Evolutionary conservation across 1,140 invertebrate genomes (phyloP).

Genomic region (Neuroterus valhalla): DNA sequence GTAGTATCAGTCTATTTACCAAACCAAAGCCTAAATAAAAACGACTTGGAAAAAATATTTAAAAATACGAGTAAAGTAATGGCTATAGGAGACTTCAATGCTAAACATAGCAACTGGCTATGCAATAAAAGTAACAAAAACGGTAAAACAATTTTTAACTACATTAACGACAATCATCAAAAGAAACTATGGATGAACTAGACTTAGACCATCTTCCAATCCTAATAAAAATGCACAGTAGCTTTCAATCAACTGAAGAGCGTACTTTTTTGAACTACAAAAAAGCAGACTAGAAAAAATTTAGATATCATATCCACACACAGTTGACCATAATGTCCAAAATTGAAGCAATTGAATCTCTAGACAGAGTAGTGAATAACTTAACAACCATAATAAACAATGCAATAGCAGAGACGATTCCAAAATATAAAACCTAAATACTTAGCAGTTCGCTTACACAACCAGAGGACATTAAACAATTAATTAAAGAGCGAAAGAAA

Average conservation of each 20-base stretch:
- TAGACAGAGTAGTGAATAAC: too few relatives aligned
- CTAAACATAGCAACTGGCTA: slow-evolving; percentile 27
- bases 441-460: too few relatives aligned
- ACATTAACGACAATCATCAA: neutral
- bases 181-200: slow-evolving; percentile 29
- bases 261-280: neutral
- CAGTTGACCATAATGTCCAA: neutral
- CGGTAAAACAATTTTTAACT: slow-evolving; percentile 29
- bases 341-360: too few relatives aligned
- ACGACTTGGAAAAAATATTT: slow-evolving; percentile 32
- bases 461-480: too few relatives aligned
- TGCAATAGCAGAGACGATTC: too few relatives aligned
- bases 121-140: slow-evolving; percentile 25
- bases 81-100: slow-evolving; percentile 34
- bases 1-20: slow-evolving; percentile 23
- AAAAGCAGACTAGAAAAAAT: neutral
- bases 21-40: slow-evolving; percentile 9
- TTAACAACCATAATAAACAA: too few relatives aligned
- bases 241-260: neutral
- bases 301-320: neutral
- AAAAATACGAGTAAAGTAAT: slow-evolving; percentile 10
- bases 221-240: neutral
- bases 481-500: too few relatives aligned
- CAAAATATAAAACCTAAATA: too few relatives aligned
- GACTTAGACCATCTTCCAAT: neutral